Evolutionary conservation across 2,797 vertebrate genomes (phyloP).

Genomic region (Dryobates pubescens): DNA sequence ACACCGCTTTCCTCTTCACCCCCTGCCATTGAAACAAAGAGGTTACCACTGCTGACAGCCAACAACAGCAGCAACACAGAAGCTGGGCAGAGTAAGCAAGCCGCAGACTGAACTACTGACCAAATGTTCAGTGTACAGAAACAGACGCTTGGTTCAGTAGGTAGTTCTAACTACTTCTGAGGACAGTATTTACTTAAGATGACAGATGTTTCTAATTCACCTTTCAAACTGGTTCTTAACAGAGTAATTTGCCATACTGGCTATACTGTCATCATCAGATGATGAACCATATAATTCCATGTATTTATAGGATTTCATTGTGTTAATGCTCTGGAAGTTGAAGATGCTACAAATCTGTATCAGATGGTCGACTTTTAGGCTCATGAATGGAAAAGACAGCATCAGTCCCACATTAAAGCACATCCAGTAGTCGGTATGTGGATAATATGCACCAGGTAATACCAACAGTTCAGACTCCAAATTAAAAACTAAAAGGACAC

Average conservation of each 20-base stretch:
- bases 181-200: neutral
- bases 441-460: neutral
- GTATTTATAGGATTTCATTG: neutral
- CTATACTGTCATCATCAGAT: neutral
- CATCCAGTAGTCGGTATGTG: neutral
- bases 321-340: neutral
- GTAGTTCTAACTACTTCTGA: neutral
- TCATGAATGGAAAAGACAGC: neutral
- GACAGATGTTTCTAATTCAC: accelerated
- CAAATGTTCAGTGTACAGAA: neutral
- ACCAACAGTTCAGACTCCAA: neutral
- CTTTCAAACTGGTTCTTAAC: neutral
- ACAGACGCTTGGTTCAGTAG: neutral
- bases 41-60: neutral
- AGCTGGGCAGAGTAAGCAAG: neutral
- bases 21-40: conserved; percentile 80
- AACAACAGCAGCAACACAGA: neutral
- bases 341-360: neutral
- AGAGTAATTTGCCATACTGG: neutral
- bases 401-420: neutral
- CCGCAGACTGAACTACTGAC: neutral
- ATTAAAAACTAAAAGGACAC: neutral
- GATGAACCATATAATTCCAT: neutral
- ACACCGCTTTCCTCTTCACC: conserved; percentile 86
- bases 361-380: neutral